A percentile compares a stretch with the other conserved stretches of the same genome.
phyloP scores from a whole-genome alignment of 2,888 invertebrate species.

The Fragum whitleyi region DNA sequence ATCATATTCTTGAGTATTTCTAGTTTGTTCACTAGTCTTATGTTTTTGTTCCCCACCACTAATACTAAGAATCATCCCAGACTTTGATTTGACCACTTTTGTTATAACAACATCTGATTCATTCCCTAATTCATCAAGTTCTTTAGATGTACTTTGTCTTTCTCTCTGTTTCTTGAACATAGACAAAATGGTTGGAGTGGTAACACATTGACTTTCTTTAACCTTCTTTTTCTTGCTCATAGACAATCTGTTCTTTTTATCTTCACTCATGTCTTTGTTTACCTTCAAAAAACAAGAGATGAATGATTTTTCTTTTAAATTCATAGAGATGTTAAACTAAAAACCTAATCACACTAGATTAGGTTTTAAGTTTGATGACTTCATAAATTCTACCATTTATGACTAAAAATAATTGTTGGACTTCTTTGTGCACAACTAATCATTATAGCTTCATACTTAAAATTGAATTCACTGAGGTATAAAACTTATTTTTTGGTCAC shows the following conservation, averaged over 20 bases:
- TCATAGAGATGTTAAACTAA: no score
- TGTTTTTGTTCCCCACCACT: background rate
- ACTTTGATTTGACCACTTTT: constrained; percentile 34
- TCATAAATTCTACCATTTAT: no score
- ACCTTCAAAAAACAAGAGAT: background rate
- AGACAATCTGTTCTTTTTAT: constrained; percentile 45
- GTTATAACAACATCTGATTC: constrained; percentile 58
- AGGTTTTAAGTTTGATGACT: no score
- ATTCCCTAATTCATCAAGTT: constrained; percentile 24
- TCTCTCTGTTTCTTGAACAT: constrained; percentile 54
- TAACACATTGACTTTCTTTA: background rate
- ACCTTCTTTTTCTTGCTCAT: constrained; percentile 36
- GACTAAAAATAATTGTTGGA: no score
- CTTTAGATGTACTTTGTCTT: background rate
- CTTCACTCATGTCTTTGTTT: constrained; percentile 29
- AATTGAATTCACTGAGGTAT: no score
- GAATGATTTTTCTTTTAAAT: no score
- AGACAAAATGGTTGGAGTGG: constrained; percentile 44
- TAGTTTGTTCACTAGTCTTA: background rate
- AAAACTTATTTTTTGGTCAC: no score
- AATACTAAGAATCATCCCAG: constrained; percentile 3
- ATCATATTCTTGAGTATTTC: background rate
- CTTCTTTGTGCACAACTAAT: no score
- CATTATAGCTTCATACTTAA: no score
- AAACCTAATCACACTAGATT: no score